Evolutionary conservation across 2,888 invertebrate species (phyloP).

Genomic region (Catocala nupta): DNA sequence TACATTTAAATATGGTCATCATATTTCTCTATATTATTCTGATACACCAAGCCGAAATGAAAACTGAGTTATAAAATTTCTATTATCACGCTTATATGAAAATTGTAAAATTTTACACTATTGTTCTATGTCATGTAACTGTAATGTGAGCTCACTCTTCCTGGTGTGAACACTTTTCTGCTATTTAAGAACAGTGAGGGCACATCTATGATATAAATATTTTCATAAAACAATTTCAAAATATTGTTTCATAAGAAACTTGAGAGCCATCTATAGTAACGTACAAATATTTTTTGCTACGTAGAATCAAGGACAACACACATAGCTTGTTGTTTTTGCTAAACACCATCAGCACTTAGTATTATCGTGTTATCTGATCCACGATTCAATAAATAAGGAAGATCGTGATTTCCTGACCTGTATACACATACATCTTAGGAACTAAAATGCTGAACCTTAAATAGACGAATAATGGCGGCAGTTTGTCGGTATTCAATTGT

Average conservation of each 20-base stretch:
- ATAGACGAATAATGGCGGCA: background rate
- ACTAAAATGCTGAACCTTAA: constrained; percentile 14
- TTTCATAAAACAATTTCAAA: background rate
- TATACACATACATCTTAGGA: constrained; percentile 28
- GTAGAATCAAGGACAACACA: constrained; percentile 38
- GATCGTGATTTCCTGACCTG: constrained; percentile 58
- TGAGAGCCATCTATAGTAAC: no score
- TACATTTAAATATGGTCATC: no score
- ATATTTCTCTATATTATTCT: no score
- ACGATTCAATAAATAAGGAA: constrained; percentile 61
- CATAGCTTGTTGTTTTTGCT: constrained; percentile 44
- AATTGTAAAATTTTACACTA: no score
- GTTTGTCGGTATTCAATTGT: background rate
- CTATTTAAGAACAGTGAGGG: no score
- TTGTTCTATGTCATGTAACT: no score
- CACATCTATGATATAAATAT: no score
- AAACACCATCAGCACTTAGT: constrained; percentile 53
- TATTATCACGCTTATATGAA: no score
- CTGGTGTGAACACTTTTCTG: no score
- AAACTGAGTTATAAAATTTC: no score
- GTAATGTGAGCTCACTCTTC: no score
- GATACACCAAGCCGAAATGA: no score
- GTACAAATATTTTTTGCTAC: constrained; percentile 27
- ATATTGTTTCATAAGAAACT: background rate
- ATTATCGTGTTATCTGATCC: constrained; percentile 58